These are phyloP conservation scores for Prionailurus viverrinus DNA, from an alignment of 2,113 vertebrate species.

Conservation along the genomic window DNA sequence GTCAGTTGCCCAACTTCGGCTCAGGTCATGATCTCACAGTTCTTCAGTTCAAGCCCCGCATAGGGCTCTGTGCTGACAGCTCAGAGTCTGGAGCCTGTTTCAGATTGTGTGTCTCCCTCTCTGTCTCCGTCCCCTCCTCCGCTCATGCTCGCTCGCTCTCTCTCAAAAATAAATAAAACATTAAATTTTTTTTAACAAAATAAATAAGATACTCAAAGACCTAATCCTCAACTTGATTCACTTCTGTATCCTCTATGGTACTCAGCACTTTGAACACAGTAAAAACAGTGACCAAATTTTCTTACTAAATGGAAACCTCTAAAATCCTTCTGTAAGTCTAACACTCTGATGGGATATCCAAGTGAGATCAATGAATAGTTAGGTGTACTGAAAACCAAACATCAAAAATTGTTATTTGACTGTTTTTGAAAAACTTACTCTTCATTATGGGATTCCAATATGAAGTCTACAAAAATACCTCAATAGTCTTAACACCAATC, in stretches of 20 bases:
- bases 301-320: constrained; percentile 6
- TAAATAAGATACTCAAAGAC: background rate
- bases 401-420: background rate
- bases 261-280: background rate
- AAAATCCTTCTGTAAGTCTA: constrained; percentile 3
- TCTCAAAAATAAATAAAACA: no score
- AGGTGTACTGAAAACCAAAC: constrained; percentile 54
- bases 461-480: constrained; percentile 16
- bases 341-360: constrained; percentile 8
- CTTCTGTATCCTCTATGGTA: background rate
- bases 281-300: constrained; percentile 26
- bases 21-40: no score
- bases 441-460: constrained; percentile 24
- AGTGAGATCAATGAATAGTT: background rate
- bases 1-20: no score
- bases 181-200: no score
- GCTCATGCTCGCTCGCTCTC: no score
- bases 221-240: background rate
- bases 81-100: no score
- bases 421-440: background rate
- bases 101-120: no score
- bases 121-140: no score
- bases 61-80: no score
- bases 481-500: background rate
- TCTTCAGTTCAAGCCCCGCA: no score